Evolutionary conservation across 2,113 vertebrate species (phyloP).

Genomic region (Rhinogobius similis): DNA sequence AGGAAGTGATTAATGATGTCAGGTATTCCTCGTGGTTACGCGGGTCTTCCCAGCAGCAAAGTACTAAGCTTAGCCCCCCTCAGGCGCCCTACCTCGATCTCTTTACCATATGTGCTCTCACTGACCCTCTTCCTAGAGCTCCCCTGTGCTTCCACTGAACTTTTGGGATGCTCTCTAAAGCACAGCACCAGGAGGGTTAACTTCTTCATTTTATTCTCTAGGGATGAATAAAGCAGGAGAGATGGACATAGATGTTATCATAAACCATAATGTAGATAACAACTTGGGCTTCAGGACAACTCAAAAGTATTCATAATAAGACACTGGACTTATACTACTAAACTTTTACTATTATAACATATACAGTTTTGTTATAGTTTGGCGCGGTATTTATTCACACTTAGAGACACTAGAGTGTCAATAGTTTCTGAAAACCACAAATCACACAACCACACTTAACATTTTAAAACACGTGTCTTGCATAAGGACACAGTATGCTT

Average conservation of each 20-base stretch:
- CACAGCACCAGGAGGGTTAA: slow-evolving; percentile 32
- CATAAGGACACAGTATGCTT: too few relatives aligned
- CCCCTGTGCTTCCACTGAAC: slow-evolving; percentile 27
- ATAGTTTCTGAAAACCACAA: too few relatives aligned
- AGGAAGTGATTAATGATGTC: slow-evolving; percentile 81
- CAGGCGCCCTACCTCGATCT: slow-evolving; percentile 57
- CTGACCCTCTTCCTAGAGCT: slow-evolving; percentile 51
- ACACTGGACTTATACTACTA: not conserved
- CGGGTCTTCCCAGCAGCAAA: slow-evolving; percentile 64
- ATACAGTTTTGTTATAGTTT: not conserved
- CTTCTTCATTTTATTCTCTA: slow-evolving; percentile 53
- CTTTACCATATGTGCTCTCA: slow-evolving; percentile 76
- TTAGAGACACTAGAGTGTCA: not conserved
- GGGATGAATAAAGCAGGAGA: slow-evolving; percentile 12
- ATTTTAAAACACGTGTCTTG: too few relatives aligned
- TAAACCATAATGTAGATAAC: slow-evolving; percentile 32
- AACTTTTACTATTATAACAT: not conserved
- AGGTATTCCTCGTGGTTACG: slow-evolving; percentile 66
- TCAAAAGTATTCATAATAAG: not conserved
- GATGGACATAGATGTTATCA: slow-evolving; percentile 8
- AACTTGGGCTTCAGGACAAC: slow-evolving; percentile 23
- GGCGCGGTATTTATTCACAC: not conserved
- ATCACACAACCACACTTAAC: too few relatives aligned
- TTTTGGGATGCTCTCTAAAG: slow-evolving; percentile 40
- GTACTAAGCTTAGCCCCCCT: slow-evolving; percentile 54